Conservation (phyloP, 2,888 invertebrate species). For the Uloborus plumipes region DNA sequence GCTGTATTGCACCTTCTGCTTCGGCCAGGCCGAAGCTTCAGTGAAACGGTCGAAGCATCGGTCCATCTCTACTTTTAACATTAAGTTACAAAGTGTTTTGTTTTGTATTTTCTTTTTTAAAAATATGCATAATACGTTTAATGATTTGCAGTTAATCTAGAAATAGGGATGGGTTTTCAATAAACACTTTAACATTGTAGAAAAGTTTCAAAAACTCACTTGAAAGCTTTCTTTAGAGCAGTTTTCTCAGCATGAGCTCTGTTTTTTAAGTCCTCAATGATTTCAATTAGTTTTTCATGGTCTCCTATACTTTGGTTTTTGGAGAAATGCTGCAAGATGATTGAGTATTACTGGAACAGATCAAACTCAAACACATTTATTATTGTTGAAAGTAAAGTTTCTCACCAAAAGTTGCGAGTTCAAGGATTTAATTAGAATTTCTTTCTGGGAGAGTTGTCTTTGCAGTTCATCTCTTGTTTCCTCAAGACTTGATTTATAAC, state of each 20-base stretch:
- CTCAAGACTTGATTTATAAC: conserved; percentile 49
- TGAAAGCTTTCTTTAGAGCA: conserved; percentile 54
- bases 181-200: too few species aligned
- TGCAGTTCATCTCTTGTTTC: conserved; percentile 29
- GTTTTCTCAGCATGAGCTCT: conserved; percentile 33
- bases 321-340: neutral
- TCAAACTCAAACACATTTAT: neutral
- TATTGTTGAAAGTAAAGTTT: neutral
- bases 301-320: neutral
- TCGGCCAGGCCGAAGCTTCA: too few species aligned
- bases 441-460: conserved; percentile 21
- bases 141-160: too few species aligned
- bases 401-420: conserved; percentile 16
- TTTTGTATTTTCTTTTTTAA: too few species aligned
- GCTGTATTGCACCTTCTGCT: too few species aligned
- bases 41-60: too few species aligned
- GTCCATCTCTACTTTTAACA: too few species aligned
- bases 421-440: conserved; percentile 39
- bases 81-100: too few species aligned
- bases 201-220: conserved; percentile 28
- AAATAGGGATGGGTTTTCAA: too few species aligned
- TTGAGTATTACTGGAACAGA: neutral
- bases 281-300: conserved; percentile 32
- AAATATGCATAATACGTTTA: too few species aligned
- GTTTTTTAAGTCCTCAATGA: conserved; percentile 39